These are phyloP conservation scores for Drosophila kokeensis DNA, from an alignment of 2,888 invertebrate species.

Conservation along the genomic window DNA sequence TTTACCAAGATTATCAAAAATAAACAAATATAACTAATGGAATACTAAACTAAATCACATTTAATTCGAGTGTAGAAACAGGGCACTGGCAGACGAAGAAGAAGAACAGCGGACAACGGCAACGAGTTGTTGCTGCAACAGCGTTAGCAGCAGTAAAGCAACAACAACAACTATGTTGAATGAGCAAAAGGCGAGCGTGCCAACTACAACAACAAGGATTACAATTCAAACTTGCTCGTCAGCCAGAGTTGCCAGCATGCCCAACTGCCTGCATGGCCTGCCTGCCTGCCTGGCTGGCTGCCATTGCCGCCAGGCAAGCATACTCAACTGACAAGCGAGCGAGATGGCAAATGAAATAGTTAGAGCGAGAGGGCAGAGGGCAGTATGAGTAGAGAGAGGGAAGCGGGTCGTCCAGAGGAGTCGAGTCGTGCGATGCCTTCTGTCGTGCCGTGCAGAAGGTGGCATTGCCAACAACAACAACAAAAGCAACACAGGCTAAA, in stretches of 20 bases:
- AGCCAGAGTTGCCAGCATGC: conserved; percentile 56
- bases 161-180: conserved; percentile 31
- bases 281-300: conserved; percentile 62
- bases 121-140: conserved; percentile 55
- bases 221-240: conserved; percentile 79
- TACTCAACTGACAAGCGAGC: conserved; percentile 8
- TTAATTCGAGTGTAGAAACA: conserved; percentile 15
- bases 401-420: conserved; percentile 11
- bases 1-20: neutral
- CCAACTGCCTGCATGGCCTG: conserved; percentile 18
- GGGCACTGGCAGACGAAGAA: neutral
- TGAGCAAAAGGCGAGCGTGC: conserved; percentile 68
- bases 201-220: conserved; percentile 78
- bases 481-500: conserved; percentile 45
- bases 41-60: conserved; percentile 1
- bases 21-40: neutral
- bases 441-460: conserved; percentile 55
- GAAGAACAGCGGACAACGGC: conserved; percentile 11
- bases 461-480: conserved; percentile 53
- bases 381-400: neutral
- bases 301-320: conserved; percentile 52
- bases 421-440: conserved; percentile 30
- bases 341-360: neutral
- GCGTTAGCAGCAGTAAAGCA: conserved; percentile 31
- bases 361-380: neutral